Evolutionary conservation across 2,888 invertebrate species (phyloP).

Genomic region (Brenthis ino): DNA sequence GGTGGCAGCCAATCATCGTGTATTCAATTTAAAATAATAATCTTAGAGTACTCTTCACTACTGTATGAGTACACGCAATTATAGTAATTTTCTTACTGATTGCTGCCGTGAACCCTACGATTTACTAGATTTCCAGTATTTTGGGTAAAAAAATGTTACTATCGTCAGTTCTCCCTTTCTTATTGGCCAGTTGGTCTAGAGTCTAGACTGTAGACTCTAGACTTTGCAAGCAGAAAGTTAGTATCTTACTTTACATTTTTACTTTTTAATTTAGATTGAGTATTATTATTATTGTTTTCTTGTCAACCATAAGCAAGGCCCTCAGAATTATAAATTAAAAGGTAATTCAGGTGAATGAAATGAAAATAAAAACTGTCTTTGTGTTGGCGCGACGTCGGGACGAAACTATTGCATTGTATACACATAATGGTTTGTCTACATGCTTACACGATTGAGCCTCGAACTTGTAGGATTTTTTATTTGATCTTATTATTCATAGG

Average conservation of each 20-base stretch:
- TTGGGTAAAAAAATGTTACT: conserved; percentile 6
- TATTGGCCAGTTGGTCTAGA: background rate
- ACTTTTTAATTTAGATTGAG: background rate
- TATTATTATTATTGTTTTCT: too few species aligned
- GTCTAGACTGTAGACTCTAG: too few species aligned
- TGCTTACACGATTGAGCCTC: conserved; percentile 71
- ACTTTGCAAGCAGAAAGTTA: background rate
- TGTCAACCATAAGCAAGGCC: conserved; percentile 5
- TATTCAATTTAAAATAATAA: conserved; percentile 49
- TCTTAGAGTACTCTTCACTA: conserved; percentile 30
- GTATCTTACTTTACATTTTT: background rate
- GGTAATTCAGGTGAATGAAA: conserved; percentile 60
- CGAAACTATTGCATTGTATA: conserved; percentile 66
- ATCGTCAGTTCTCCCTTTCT: background rate
- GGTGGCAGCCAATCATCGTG: conserved; percentile 54
- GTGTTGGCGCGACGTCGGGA: conserved; percentile 49
- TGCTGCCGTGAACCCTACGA: conserved; percentile 14
- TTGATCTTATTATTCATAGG: conserved; percentile 78
- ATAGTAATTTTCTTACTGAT: conserved; percentile 27
- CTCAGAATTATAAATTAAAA: conserved; percentile 56
- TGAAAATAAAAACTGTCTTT: conserved; percentile 52
- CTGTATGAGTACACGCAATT: conserved; percentile 29
- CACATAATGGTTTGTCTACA: conserved; percentile 76
- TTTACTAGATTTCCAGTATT: conserved; percentile 9
- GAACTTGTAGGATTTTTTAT: conserved; percentile 62